phyloP scores from a whole-genome alignment of 2,113 vertebrate genomes.

The Tachuris rubrigastra region DNA sequence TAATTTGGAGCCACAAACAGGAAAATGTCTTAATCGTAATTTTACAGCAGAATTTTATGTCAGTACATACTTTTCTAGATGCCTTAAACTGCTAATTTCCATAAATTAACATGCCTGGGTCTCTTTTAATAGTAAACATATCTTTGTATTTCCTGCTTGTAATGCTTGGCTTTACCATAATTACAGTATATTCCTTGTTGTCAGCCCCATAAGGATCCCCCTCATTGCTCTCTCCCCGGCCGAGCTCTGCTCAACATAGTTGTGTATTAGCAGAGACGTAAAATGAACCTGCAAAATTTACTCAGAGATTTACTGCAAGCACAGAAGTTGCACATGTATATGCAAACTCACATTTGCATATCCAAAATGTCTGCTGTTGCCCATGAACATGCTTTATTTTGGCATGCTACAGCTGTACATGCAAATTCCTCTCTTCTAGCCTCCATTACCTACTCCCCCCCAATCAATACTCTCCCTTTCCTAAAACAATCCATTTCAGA shows the following conservation, averaged over 20 bases:
- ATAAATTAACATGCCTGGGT: constrained; percentile 6
- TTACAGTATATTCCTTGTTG: neutral
- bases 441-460: neutral
- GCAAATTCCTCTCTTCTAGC: neutral
- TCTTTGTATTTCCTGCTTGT: constrained; percentile 12
- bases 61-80: neutral
- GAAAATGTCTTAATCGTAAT: neutral
- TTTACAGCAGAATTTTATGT: constrained; percentile 9
- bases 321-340: neutral
- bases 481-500: neutral
- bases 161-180: constrained; percentile 9
- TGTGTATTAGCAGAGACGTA: neutral
- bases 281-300: constrained; percentile 9
- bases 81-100: constrained; percentile 38
- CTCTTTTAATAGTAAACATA: constrained; percentile 39
- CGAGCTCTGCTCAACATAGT: neutral
- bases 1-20: constrained; percentile 18
- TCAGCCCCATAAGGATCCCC: neutral
- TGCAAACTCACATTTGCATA: constrained; percentile 18
- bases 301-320: neutral
- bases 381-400: neutral
- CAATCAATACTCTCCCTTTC: neutral
- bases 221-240: neutral
- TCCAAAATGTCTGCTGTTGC: neutral
- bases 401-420: neutral